Percentiles rank a stretch among this genome's conserved stretches.
Evolutionary conservation across 2,888 invertebrate genomes (phyloP).

Genomic region (Metallyticus violacea): DNA sequence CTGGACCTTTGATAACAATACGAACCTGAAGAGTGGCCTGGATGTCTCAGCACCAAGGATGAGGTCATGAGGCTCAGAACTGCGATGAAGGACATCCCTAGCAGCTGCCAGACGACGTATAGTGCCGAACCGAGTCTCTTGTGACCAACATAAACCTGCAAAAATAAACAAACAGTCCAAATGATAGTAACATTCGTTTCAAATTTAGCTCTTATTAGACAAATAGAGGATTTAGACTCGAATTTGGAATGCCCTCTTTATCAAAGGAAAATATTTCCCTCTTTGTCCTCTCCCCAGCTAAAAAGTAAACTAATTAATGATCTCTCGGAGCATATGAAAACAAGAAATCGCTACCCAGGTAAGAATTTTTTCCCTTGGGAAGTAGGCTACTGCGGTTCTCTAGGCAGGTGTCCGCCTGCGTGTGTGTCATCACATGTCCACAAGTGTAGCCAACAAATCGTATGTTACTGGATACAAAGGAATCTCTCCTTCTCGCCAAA

Average conservation of each 20-base stretch:
- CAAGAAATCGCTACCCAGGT: no score
- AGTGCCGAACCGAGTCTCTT: background rate
- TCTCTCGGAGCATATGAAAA: no score
- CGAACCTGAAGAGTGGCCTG: background rate
- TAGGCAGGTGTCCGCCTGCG: background rate
- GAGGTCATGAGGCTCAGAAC: background rate
- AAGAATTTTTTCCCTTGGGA: background rate
- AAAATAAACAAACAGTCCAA: background rate
- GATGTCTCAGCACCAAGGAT: background rate
- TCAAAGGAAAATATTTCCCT: no score
- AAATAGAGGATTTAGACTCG: no score
- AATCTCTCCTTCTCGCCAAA: no score
- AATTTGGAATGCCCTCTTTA: no score
- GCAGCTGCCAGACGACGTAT: background rate
- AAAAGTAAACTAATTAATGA: no score
- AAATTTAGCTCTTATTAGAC: no score
- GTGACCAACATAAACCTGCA: background rate
- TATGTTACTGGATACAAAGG: no score
- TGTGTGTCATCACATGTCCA: background rate
- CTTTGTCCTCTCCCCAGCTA: no score
- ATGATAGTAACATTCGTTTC: no score
- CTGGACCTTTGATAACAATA: no score
- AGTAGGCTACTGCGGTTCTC: background rate
- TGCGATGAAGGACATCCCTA: background rate
- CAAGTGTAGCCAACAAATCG: background rate